phyloP scores from a whole-genome alignment of 1,140 invertebrate genomes.

The Leptinotarsa undecemlineata region DNA sequence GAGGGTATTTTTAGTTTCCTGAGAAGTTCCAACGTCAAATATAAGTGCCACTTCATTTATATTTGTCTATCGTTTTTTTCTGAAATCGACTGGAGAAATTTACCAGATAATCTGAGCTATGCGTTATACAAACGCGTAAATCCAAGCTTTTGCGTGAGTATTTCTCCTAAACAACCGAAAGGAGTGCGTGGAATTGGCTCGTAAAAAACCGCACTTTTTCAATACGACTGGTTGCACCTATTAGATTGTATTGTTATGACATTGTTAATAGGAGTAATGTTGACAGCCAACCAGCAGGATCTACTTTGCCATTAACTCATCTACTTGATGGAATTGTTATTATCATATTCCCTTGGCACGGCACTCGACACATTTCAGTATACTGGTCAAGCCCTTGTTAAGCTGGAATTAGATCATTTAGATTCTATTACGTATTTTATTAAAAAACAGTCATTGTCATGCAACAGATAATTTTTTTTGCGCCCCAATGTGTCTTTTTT shows the following conservation, averaged over 20 bases:
- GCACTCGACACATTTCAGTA: not conserved
- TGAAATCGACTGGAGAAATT: too few species aligned
- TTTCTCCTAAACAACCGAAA: slow-evolving; percentile 17
- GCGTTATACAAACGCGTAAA: slow-evolving; percentile 24
- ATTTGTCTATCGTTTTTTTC: too few species aligned
- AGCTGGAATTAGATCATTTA: too few species aligned
- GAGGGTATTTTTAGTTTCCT: too few species aligned
- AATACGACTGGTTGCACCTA: slow-evolving; percentile 28
- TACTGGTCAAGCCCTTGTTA: too few species aligned
- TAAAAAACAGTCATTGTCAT: too few species aligned
- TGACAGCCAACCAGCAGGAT: not conserved
- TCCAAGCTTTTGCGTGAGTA: slow-evolving; percentile 22
- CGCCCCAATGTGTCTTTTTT: too few species aligned
- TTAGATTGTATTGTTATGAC: slow-evolving; percentile 23
- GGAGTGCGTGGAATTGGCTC: slow-evolving; percentile 29
- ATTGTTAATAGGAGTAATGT: slow-evolving; percentile 8
- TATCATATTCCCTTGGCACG: slow-evolving; percentile 10
- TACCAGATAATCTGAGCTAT: not conserved
- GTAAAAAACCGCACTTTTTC: slow-evolving; percentile 26
- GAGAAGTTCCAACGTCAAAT: too few species aligned
- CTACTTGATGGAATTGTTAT: slow-evolving; percentile 8
- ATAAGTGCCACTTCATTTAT: too few species aligned
- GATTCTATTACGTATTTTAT: too few species aligned
- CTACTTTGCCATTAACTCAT: not conserved
- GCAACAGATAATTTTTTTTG: too few species aligned